Conservation (phyloP, 1,140 invertebrate species). For the Euborellia annulipes region DNA sequence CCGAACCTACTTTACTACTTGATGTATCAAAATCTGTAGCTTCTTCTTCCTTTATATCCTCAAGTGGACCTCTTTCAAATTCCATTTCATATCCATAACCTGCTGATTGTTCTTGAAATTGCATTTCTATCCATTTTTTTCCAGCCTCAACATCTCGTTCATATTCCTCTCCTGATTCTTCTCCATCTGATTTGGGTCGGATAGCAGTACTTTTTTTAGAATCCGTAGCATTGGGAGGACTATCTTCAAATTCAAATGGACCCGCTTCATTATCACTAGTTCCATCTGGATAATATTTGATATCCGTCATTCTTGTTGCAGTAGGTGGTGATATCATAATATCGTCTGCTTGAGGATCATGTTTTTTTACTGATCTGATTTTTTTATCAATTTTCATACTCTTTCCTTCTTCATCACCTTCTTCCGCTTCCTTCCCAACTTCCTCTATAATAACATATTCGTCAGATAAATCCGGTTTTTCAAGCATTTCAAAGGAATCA, state of each 20-base stretch:
- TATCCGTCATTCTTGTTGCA: constrained; percentile 33
- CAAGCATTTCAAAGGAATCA: constrained; percentile 78
- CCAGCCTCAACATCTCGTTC: constrained; percentile 49
- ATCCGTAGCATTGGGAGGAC: constrained; percentile 33
- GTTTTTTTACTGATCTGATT: constrained; percentile 43
- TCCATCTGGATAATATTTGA: constrained; percentile 31
- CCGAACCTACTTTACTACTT: constrained; percentile 56
- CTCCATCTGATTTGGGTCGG: constrained; percentile 6
- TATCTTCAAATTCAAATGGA: constrained; percentile 55
- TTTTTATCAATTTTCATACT: constrained; percentile 44
- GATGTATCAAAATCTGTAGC: constrained; percentile 66
- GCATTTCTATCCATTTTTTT: constrained; percentile 79
- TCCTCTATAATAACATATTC: constrained; percentile 77
- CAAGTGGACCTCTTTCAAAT: constrained; percentile 56
- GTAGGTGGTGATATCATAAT: constrained; percentile 40
- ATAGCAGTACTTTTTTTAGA: constrained; percentile 2
- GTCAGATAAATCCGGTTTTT: constrained; percentile 68
- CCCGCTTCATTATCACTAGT: constrained; percentile 35
- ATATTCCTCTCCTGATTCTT: constrained; percentile 26
- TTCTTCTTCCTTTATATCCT: constrained; percentile 84
- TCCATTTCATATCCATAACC: constrained; percentile 52
- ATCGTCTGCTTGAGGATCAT: constrained; percentile 56
- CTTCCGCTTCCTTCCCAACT: constrained; percentile 64
- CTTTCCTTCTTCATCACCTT: constrained; percentile 63
- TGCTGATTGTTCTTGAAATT: constrained; percentile 50